phyloP scores from a whole-genome alignment of 2,113 vertebrate species.

The Vombatus ursinus region DNA sequence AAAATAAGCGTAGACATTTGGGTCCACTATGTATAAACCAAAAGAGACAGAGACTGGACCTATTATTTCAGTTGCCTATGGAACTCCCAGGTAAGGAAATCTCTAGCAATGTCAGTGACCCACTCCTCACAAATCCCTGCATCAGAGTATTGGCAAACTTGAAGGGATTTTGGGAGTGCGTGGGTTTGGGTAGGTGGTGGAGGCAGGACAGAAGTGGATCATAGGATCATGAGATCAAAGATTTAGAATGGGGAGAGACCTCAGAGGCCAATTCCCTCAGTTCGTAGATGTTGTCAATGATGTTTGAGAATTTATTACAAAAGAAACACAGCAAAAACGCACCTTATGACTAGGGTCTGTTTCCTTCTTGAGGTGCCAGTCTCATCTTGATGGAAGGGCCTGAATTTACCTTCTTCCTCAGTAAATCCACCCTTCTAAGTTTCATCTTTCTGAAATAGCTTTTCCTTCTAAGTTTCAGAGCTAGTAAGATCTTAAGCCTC shows the following conservation, averaged over 20 bases:
- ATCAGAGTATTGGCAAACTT: background rate
- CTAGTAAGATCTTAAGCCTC: constrained; percentile 2
- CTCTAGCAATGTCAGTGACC: background rate
- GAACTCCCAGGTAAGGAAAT: background rate
- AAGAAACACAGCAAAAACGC: background rate
- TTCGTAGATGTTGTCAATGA: background rate
- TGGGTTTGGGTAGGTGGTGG: background rate
- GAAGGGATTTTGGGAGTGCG: background rate
- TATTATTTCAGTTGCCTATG: background rate
- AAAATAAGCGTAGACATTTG: background rate
- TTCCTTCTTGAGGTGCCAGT: background rate
- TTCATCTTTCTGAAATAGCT: background rate
- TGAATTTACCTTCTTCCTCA: background rate
- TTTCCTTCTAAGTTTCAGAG: constrained; percentile 8
- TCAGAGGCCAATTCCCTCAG: background rate
- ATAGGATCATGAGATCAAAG: background rate
- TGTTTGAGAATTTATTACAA: background rate
- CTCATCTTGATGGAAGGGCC: background rate
- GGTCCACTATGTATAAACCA: background rate
- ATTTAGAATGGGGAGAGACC: background rate
- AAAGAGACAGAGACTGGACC: background rate
- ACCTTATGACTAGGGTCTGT: background rate
- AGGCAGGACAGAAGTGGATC: background rate
- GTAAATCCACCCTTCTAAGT: constrained; percentile 17
- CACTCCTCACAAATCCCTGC: background rate